Conservation (phyloP, 2,888 invertebrate species). For the Ophion costatus region DNA sequence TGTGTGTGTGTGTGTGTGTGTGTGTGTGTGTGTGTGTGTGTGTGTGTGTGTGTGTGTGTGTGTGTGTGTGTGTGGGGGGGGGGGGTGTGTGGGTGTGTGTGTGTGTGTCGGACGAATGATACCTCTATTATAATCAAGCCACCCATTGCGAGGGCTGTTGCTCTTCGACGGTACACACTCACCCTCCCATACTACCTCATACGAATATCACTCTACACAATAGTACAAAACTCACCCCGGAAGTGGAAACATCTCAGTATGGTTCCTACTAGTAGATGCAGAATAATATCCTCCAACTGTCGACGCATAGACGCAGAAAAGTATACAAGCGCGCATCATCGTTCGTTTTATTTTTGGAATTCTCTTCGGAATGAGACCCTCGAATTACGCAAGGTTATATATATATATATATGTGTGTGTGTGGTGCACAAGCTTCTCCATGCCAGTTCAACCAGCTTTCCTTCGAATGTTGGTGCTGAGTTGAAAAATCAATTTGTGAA, state of each 20-base stretch:
- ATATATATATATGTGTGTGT: no score
- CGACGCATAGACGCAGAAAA: constrained; percentile 7
- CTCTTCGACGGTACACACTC: constrained; percentile 39
- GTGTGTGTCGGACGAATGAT: constrained; percentile 81
- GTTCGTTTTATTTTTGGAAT: constrained; percentile 17
- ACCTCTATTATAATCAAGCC: constrained; percentile 83
- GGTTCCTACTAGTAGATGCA: constrained; percentile 4
- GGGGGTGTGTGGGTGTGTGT: no score
- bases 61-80: no score
- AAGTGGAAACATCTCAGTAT: constrained; percentile 64
- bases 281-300: constrained; percentile 27
- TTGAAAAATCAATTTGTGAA: no score
- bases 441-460: no score
- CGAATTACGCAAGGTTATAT: constrained; percentile 61
- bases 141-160: constrained; percentile 78
- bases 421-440: no score
- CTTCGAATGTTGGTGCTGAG: no score
- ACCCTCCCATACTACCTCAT: constrained; percentile 35
- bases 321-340: not conserved
- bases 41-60: no score
- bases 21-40: no score
- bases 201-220: constrained; percentile 25
- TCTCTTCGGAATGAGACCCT: constrained; percentile 47
- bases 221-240: constrained; percentile 61
- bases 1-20: no score